Conservation (phyloP, 2,113 vertebrate species). For the Tautogolabrus adspersus region DNA sequence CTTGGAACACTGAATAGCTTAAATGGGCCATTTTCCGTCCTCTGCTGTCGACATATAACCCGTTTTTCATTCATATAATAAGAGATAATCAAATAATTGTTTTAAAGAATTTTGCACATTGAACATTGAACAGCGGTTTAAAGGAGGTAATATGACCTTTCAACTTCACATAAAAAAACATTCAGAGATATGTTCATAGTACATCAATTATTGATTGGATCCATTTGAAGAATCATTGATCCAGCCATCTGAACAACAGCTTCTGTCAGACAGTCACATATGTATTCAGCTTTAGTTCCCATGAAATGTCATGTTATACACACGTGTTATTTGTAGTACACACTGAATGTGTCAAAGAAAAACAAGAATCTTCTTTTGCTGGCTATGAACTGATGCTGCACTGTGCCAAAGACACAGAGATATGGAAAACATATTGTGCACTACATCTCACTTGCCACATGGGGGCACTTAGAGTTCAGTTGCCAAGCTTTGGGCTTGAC, state of each 20-base stretch:
- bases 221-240: background rate
- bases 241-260: background rate
- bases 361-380: background rate
- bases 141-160: background rate
- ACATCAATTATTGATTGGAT: background rate
- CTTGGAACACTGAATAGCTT: background rate
- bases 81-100: no score
- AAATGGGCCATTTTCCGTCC: conserved; percentile 3
- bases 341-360: background rate
- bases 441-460: conserved; percentile 62
- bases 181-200: background rate
- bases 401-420: background rate
- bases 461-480: conserved; percentile 63
- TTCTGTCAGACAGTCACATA: background rate
- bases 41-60: background rate
- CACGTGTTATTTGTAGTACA: no score
- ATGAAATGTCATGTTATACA: no score
- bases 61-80: background rate
- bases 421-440: conserved; percentile 12
- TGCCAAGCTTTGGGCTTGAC: background rate
- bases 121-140: no score
- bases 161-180: background rate
- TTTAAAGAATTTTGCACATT: no score
- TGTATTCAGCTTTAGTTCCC: no score
- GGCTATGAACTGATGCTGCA: background rate